Evolutionary conservation across 2,888 invertebrate genomes (phyloP).

Genomic region (Oligia latruncula): DNA sequence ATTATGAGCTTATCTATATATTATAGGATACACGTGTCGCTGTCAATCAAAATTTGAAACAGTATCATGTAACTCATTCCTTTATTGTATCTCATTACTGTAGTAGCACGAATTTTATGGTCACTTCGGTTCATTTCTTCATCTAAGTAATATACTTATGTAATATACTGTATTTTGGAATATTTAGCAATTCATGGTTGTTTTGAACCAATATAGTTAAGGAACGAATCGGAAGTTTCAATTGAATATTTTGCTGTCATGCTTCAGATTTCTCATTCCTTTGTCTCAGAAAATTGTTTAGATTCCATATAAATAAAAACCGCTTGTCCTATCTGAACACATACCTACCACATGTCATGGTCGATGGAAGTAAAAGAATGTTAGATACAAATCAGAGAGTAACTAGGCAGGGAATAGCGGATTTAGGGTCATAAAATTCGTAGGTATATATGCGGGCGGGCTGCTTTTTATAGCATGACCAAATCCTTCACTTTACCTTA

Average conservation of each 20-base stretch:
- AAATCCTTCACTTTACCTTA: constrained; percentile 50
- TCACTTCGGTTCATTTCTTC: not conserved
- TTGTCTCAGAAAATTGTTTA: not conserved
- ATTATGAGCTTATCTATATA: constrained; percentile 10
- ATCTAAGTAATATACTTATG: not conserved
- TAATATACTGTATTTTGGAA: not conserved
- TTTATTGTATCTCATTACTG: not conserved
- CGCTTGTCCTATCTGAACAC: not conserved
- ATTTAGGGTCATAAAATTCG: constrained; percentile 49
- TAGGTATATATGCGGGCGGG: constrained; percentile 26
- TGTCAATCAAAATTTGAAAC: constrained; percentile 25
- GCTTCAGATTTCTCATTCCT: not conserved
- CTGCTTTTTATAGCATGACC: constrained; percentile 51
- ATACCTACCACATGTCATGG: not conserved
- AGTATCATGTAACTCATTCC: not conserved
- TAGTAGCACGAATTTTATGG: not conserved
- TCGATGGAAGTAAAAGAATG: not conserved
- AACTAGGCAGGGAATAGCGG: constrained; percentile 52
- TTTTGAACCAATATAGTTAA: not conserved
- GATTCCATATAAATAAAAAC: not conserved
- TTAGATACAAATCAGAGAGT: constrained; percentile 55
- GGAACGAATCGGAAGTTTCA: not conserved
- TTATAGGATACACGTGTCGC: not conserved
- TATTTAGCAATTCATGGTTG: not conserved
- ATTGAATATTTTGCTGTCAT: not conserved